Evolutionary conservation across 1,140 invertebrate genomes (phyloP), one percentile per base, ranked within the genome.

Genomic region (Cardiocondyla obscurior): DNA sequence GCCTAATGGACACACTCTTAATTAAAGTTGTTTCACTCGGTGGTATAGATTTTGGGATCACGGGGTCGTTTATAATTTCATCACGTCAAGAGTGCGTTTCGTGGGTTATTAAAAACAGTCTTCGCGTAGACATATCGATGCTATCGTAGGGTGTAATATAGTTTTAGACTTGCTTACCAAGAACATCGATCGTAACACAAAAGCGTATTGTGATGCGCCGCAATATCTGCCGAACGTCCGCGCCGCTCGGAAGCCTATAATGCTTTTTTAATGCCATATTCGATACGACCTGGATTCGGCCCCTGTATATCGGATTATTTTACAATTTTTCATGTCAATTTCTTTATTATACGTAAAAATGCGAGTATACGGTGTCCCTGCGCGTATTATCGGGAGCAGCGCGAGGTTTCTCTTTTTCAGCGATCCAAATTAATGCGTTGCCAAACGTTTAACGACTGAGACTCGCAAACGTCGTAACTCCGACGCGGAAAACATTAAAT

Each of bases 1-100:
- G 44, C 70, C 42, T 72, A 73, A 88, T 87, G 86, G 86, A 87
- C 85, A 64, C 55, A 62, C 57, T 58, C 64, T 87, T 88, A 87
- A 88, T 87, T 88, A 87, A 88, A 72, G 67, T 46, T 57, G 51
- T 62, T 74, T 67, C n/a, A 6, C 12, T 25, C 22, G 19, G 6
- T 42, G 10, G 10, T 10, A 16, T 8, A 28, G 53, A 5, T 69
- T 51, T 51, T 2, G 16, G 5, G 39, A 58, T 58, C 16, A 30
- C 7, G 19, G 0, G 0, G 10, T 28, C 16, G 19, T 53, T 53
- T 33, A 8, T 14, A 33, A 55, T 19, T 42, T 42, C 58, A n/a
- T 22, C 44, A n/a, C n/a, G 33, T 36, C 36, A 6, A 28, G 19
- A 2, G 1, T 22, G 2, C 39, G 14, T 62, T 19, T 22, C 5